Evolutionary conservation across 2,888 invertebrate genomes (phyloP).

Genomic region (Linnaemya tessellans): DNA sequence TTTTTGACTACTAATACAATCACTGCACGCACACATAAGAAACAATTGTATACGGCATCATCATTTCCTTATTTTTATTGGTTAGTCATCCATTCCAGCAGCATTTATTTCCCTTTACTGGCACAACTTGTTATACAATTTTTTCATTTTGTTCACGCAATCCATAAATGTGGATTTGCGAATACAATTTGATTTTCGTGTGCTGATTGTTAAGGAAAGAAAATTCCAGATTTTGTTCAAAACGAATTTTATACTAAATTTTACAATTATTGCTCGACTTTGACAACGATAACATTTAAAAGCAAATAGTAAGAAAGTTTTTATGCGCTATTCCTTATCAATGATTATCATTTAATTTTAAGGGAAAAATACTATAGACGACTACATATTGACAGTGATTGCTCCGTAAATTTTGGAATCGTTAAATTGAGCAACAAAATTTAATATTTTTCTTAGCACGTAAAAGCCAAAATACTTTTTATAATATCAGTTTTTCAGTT

Average conservation of each 20-base stretch:
- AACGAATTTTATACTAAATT: not conserved
- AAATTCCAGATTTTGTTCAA: not conserved
- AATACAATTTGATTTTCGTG: constrained; percentile 13
- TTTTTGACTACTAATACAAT: constrained; percentile 2
- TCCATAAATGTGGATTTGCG: constrained; percentile 13
- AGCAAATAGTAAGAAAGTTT: not conserved
- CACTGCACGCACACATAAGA: constrained; percentile 58
- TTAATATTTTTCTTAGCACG: no score
- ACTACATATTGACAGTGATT: not conserved
- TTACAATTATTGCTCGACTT: not conserved
- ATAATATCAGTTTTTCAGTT: no score
- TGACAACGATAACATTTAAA: not conserved
- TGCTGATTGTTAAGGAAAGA: not conserved
- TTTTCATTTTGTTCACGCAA: constrained; percentile 30
- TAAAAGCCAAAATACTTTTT: no score
- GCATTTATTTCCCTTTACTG: constrained; percentile 3
- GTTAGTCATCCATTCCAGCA: constrained; percentile 16
- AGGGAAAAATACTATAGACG: not conserved
- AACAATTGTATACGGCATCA: constrained; percentile 52
- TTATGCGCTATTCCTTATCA: not conserved
- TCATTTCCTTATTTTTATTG: constrained; percentile 33
- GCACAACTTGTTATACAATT: not conserved
- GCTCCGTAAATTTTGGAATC: no score
- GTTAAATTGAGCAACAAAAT: no score
- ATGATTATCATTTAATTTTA: not conserved